phyloP scores from a whole-genome alignment of 2,113 vertebrate species.

The Sigmodon hispidus region DNA sequence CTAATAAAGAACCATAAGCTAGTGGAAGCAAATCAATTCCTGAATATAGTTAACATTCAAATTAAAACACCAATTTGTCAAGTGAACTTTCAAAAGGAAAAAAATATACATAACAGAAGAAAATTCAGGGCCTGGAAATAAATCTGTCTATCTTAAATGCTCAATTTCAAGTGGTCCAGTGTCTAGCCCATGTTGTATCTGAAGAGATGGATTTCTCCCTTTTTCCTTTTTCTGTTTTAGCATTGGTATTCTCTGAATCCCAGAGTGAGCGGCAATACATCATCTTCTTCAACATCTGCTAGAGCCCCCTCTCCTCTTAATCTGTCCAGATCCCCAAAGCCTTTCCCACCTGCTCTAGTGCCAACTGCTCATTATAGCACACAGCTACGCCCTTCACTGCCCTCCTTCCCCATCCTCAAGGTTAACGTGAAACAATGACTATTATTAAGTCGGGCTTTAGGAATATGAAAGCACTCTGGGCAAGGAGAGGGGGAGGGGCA shows the following conservation, averaged over 20 bases:
- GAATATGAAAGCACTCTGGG: slow-evolving; percentile 83
- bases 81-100: slow-evolving; percentile 50
- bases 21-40: slow-evolving; percentile 75
- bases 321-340: slow-evolving; percentile 90
- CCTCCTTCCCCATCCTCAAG: slow-evolving; percentile 88
- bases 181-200: slow-evolving; percentile 84
- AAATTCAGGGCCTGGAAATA: slow-evolving; percentile 75
- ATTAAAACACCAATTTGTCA: slow-evolving; percentile 77
- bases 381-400: slow-evolving; percentile 87
- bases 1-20: slow-evolving; percentile 56
- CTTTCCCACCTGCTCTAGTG: slow-evolving; percentile 89
- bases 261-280: slow-evolving; percentile 89
- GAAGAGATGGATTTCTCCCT: slow-evolving; percentile 85
- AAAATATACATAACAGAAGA: slow-evolving; percentile 54
- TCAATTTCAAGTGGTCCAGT: slow-evolving; percentile 83
- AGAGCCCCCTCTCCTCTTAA: slow-evolving; percentile 89
- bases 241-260: slow-evolving; percentile 89
- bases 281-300: slow-evolving; percentile 92
- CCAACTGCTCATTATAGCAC: slow-evolving; percentile 90
- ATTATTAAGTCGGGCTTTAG: slow-evolving; percentile 86
- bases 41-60: slow-evolving; percentile 68
- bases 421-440: slow-evolving; percentile 90
- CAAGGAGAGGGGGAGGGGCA: slow-evolving; percentile 81
- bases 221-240: slow-evolving; percentile 86
- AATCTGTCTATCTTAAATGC: slow-evolving; percentile 83